A percentile compares a stretch with the other conserved stretches of the same genome.
phyloP scores from a whole-genome alignment of 2,113 vertebrate species.

The Piprites chloris region DNA sequence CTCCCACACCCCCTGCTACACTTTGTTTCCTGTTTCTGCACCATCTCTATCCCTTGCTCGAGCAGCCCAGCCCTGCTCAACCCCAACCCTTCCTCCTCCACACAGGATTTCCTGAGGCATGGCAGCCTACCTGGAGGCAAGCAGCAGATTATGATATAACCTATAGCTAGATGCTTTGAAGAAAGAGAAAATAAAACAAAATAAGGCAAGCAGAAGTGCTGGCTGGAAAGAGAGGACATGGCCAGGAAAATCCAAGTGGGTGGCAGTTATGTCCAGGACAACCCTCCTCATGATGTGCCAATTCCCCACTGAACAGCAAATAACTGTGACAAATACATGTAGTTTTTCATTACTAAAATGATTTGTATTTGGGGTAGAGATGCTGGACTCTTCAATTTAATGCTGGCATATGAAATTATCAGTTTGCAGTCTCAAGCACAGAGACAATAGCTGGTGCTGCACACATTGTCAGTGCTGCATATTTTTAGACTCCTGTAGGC shows the following conservation, averaged over 20 bases:
- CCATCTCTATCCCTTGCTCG: background rate
- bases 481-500: conserved; percentile 50
- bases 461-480: background rate
- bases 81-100: background rate
- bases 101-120: background rate
- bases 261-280: background rate
- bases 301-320: background rate
- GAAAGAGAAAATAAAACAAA: background rate
- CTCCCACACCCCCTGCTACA: background rate
- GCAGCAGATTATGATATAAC: background rate
- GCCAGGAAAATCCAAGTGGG: background rate
- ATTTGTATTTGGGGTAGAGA: background rate
- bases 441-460: conserved; percentile 6
- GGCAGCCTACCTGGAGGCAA: background rate
- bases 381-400: background rate
- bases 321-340: background rate
- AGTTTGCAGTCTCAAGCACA: background rate
- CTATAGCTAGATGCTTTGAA: background rate
- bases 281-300: background rate
- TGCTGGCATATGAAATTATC: background rate
- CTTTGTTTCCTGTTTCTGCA: background rate
- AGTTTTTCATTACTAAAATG: background rate
- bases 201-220: background rate
- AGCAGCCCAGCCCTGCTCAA: background rate
- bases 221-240: background rate